Conservation (phyloP, 2,888 invertebrate species). For the Xylocampa areola region DNA sequence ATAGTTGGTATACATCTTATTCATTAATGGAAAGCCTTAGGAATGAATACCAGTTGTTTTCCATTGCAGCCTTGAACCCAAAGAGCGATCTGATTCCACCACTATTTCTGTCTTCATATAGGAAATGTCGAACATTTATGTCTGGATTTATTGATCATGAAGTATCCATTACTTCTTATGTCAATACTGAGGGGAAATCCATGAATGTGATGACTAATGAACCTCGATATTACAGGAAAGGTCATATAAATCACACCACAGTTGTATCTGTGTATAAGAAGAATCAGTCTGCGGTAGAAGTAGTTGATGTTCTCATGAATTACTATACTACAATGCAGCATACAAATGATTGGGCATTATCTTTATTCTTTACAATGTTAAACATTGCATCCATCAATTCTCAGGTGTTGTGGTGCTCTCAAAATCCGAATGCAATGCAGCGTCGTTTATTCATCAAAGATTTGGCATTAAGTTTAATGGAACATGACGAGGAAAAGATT, state of each 20-base stretch:
- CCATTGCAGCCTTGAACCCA: slow-evolving; percentile 76
- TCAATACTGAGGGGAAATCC: slow-evolving; percentile 72
- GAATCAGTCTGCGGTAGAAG: slow-evolving; percentile 78
- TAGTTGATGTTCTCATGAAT: slow-evolving; percentile 82
- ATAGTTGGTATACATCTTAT: slow-evolving; percentile 80
- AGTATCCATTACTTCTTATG: slow-evolving; percentile 75
- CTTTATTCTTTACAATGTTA: slow-evolving; percentile 80
- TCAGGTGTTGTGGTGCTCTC: slow-evolving; percentile 81
- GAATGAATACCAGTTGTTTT: slow-evolving; percentile 73
- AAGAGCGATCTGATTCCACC: slow-evolving; percentile 78
- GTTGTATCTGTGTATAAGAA: slow-evolving; percentile 80
- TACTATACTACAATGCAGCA: slow-evolving; percentile 84
- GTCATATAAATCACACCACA: slow-evolving; percentile 69
- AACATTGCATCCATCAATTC: slow-evolving; percentile 84
- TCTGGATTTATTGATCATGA: slow-evolving; percentile 78
- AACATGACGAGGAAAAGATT: slow-evolving; percentile 56
- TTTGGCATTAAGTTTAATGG: slow-evolving; percentile 75
- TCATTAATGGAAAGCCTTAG: slow-evolving; percentile 71
- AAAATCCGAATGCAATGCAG: slow-evolving; percentile 65
- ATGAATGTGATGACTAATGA: slow-evolving; percentile 79
- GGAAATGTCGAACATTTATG: slow-evolving; percentile 71
- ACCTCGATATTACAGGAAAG: slow-evolving; percentile 77
- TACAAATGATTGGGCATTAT: slow-evolving; percentile 83
- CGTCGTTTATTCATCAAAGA: slow-evolving; percentile 79
- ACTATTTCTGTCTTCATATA: slow-evolving; percentile 74